A percentile compares a stretch with the other conserved stretches of the same genome.
These are phyloP conservation scores for Stichopus horrens DNA, from an alignment of 53 echinoderm and acorn worm species.

Conservation along the genomic window DNA sequence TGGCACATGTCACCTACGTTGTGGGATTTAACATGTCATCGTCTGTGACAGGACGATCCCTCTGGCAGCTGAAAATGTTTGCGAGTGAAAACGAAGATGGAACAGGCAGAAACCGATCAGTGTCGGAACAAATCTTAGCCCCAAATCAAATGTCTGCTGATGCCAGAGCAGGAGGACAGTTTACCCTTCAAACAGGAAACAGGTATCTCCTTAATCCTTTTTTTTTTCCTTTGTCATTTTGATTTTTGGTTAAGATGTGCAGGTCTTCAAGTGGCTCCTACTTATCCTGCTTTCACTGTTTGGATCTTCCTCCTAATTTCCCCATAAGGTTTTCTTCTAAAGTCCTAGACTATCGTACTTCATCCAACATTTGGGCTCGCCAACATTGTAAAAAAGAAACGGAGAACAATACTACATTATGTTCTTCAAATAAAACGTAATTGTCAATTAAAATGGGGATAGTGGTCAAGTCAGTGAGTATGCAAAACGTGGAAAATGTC, in stretches of 20 bases:
- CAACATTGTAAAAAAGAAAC: too few species aligned
- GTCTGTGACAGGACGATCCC: background rate
- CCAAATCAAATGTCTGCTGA: background rate
- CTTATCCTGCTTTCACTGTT: too few species aligned
- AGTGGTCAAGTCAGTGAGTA: too few species aligned
- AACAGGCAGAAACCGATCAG: background rate
- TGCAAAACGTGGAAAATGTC: too few species aligned
- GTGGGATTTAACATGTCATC: background rate
- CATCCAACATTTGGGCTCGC: too few species aligned
- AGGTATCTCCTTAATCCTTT: background rate
- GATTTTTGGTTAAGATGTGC: background rate
- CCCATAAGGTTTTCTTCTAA: too few species aligned
- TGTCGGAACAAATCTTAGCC: background rate
- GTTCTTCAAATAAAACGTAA: too few species aligned
- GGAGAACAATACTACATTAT: too few species aligned
- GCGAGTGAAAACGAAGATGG: slow-evolving; percentile 11
- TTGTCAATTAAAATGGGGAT: too few species aligned
- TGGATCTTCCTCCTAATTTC: too few species aligned
- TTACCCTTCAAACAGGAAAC: background rate
- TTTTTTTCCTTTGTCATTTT: background rate
- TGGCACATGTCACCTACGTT: background rate
- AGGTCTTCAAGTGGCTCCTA: too few species aligned
- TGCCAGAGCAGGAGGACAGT: background rate
- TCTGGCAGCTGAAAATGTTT: slow-evolving; percentile 17
- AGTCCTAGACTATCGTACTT: too few species aligned